Evolutionary conservation across 2,797 vertebrate genomes (phyloP).

Genomic region (Gadopsis marmoratus): DNA sequence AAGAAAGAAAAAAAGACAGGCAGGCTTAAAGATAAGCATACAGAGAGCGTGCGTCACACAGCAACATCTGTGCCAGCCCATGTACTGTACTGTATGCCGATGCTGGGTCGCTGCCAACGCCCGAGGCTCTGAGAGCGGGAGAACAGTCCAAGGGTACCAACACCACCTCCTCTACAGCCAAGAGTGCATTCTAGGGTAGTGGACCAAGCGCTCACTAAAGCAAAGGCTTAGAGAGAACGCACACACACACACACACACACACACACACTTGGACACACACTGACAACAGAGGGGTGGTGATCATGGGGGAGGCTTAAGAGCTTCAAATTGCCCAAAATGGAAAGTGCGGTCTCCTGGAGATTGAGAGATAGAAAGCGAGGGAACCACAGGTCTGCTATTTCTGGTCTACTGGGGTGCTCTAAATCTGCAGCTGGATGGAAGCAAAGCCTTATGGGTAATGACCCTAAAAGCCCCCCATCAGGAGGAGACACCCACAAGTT

Average conservation of each 20-base stretch:
- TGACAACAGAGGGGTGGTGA: constrained; percentile 58
- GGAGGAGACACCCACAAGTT: constrained; percentile 30
- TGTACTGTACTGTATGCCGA: constrained; percentile 30
- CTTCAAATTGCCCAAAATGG: constrained; percentile 78
- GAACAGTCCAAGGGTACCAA: constrained; percentile 37
- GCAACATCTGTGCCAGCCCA: constrained; percentile 23
- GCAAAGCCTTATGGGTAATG: constrained; percentile 65
- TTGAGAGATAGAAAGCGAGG: constrained; percentile 57
- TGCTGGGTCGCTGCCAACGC: constrained; percentile 29
- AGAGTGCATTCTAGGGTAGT: constrained; percentile 50
- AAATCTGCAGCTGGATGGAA: constrained; percentile 52
- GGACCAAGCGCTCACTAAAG: constrained; percentile 45
- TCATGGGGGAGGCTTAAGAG: constrained; percentile 68
- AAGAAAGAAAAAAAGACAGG: constrained; percentile 8
- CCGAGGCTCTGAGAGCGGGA: constrained; percentile 15
- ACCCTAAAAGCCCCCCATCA: constrained; percentile 59
- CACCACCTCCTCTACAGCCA: constrained; percentile 31
- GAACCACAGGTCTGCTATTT: constrained; percentile 53
- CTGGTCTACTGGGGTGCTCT: constrained; percentile 58
- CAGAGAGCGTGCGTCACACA: constrained; percentile 18
- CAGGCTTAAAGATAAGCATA: background rate
- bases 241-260: constrained; percentile 13
- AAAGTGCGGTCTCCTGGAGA: constrained; percentile 71
- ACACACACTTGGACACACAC: constrained; percentile 32
- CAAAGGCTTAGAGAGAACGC: constrained; percentile 34